Base-by-base conservation (phyloP, 2,888 invertebrate species). In the Nebria salina region DNA sequence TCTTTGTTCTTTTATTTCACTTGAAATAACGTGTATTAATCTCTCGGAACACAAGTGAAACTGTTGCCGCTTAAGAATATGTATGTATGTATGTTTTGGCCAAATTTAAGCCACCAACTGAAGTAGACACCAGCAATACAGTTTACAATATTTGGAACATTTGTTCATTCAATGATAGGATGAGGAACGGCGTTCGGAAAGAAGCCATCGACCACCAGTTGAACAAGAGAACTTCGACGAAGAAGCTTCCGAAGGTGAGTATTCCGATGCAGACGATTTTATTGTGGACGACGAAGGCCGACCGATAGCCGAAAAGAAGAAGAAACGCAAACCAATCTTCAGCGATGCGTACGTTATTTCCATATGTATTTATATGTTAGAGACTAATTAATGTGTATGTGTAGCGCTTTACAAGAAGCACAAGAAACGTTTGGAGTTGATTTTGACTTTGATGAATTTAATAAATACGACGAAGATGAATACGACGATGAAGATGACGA, bases 391-490 rank as follows among this genome's bases (percentile, higher is more conserved):
- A 34, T 76, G 66, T 43, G 76, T 77, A 74, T 82, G 84, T 86
- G 13, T 84, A 96, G 94, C 11, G 96, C 96, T 0, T 90, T 98
- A 20, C 98, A 98, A 92, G 97, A 99, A 89, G 99, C 99, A 77
- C 98, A 98, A 89, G 99, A 99, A 87, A 98, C 99, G 84, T 99
- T 99, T 88, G 99, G 99, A 42, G 98, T 98, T n/a, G 99, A 99
- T 88, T 98, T 99, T 89, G 98, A 97, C 87, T 97, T 95, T 87
- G 96, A 96, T 82, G 97, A 97, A 84, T 96, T 97, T 88, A 94
- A 94, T 77, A 96, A 96, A 86, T 96, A 95, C 86, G 96, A 94
- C 6, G 95, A 96, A 77, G 96, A 96, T 83, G 95, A 95, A 83
- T 95, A 96, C 85, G 94, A 95, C 78, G 95, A 95, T 75, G 95